Base-by-base conservation (phyloP, 1,140 invertebrate genomes). In the Triops cancriformis region DNA sequence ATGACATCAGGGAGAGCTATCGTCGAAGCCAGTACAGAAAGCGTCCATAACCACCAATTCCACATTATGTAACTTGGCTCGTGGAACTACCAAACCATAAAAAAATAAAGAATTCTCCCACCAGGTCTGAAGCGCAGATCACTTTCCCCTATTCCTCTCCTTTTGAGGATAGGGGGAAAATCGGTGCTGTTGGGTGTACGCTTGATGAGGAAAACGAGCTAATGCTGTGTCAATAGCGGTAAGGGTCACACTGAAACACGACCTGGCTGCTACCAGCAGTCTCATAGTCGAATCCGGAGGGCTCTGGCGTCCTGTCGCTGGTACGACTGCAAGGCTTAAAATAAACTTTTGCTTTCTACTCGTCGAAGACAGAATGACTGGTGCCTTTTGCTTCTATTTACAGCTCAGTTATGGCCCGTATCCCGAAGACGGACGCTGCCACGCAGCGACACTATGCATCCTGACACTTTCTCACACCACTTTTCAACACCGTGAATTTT, bases 1-100 rank as follows among this genome's bases (percentile, higher is more conserved):
- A 79, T 79, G 10, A 74, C 73, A 26, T 79, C 78, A 12, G 78
- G 78, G n/a, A 79, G 42, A 51, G 43, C 75, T 28, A 23, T 26
- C 18, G 41, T 51, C 10, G 14, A 7, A 6, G 51, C 51, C 14
- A 64, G 6, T 23, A 64, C 10, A 37, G 31, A 4, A 64, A 64
- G 1, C 51, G n/a, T 23, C 51, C 51, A 64, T 6, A 64, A 23
- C 14, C 51, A 64, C 51, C 51, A 64, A 64, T 64, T 64, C 18
- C n/a, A 37, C 31, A 37, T 37, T 7, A 7, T 64, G 51, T 23
- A 64, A 23, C 3, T 23, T 23, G 23, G 14, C 18, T 18, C 6
- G 51, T 64, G 14, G 10, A 18, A 64, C 51, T 10, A 64, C n/a
- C 14, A 45, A 18, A n/a, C 31, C 18, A 64, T 6, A 9, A 2